Conservation (phyloP, 2,888 invertebrate species). For the Amblyteles armatorius region DNA sequence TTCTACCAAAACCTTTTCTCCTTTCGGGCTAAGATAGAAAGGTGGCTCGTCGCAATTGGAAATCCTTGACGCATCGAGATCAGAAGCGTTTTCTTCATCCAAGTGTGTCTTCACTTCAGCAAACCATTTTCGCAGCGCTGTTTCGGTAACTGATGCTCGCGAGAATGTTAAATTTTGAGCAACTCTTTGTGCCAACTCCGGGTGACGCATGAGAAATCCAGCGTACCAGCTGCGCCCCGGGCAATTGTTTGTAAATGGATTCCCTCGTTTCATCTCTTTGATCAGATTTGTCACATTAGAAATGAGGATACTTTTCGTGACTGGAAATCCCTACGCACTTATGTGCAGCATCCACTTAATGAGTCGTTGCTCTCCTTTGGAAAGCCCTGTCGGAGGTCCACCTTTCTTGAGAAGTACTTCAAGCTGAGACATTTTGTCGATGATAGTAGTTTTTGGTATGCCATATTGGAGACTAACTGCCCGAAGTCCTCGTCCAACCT, state of each 20-base stretch:
- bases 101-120: not conserved
- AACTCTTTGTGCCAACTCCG: constrained; percentile 38
- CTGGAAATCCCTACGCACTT: constrained; percentile 33
- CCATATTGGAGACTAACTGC: constrained; percentile 22
- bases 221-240: constrained; percentile 67
- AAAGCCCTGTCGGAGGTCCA: constrained; percentile 31
- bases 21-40: not conserved
- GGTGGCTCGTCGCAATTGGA: not conserved
- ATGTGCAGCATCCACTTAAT: constrained; percentile 22
- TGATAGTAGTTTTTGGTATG: constrained; percentile 18
- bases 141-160: not conserved
- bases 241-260: constrained; percentile 63
- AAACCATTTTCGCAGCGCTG: not conserved
- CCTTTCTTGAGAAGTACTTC: constrained; percentile 14
- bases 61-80: not conserved
- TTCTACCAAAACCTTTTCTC: not conserved
- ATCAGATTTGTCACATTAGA: constrained; percentile 64
- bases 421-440: constrained; percentile 26
- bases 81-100: not conserved
- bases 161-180: constrained; percentile 32
- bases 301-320: constrained; percentile 55
- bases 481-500: constrained; percentile 19
- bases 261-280: constrained; percentile 54
- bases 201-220: constrained; percentile 51
- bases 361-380: constrained; percentile 6